Evolutionary conservation across 2,113 vertebrate genomes (phyloP).

Genomic region (Anser cygnoides): DNA sequence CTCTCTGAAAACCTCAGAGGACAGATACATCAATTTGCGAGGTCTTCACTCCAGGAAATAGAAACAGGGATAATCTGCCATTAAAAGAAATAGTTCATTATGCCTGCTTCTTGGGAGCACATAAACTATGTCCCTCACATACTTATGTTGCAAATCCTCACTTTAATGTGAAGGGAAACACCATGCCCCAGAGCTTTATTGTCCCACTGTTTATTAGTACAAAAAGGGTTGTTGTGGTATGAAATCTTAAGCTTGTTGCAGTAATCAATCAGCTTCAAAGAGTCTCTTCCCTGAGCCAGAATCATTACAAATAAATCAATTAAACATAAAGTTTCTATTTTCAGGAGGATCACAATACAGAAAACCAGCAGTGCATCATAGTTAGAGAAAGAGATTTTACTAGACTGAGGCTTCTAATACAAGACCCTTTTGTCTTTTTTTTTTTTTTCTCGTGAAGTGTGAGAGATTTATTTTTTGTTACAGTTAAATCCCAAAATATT

Average conservation of each 20-base stretch:
- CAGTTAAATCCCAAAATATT: constrained; percentile 29
- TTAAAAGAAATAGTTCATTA: constrained; percentile 94
- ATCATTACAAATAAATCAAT: constrained; percentile 92
- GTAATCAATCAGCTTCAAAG: constrained; percentile 92
- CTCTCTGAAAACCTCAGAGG: constrained; percentile 91
- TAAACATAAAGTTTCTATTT: constrained; percentile 87
- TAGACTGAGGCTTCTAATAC: neutral
- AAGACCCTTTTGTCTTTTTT: neutral
- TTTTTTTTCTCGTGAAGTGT: neutral
- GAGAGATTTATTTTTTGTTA: constrained; percentile 24
- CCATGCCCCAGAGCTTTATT: constrained; percentile 85
- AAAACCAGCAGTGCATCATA: constrained; percentile 70
- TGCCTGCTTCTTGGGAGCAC: constrained; percentile 86
- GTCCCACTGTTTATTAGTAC: constrained; percentile 88
- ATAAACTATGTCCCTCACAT: constrained; percentile 88
- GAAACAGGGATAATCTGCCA: constrained; percentile 92
- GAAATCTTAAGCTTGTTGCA: constrained; percentile 87
- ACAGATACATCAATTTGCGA: constrained; percentile 97
- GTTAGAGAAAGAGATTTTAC: constrained; percentile 70
- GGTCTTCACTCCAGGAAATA: constrained; percentile 92
- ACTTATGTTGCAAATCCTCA: constrained; percentile 92
- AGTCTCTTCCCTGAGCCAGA: constrained; percentile 80
- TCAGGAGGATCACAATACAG: constrained; percentile 70
- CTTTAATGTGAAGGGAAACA: constrained; percentile 88
- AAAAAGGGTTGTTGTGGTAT: constrained; percentile 92